Evolutionary conservation across 1,140 invertebrate genomes (phyloP).

Genomic region (Penaeus chinensis): DNA sequence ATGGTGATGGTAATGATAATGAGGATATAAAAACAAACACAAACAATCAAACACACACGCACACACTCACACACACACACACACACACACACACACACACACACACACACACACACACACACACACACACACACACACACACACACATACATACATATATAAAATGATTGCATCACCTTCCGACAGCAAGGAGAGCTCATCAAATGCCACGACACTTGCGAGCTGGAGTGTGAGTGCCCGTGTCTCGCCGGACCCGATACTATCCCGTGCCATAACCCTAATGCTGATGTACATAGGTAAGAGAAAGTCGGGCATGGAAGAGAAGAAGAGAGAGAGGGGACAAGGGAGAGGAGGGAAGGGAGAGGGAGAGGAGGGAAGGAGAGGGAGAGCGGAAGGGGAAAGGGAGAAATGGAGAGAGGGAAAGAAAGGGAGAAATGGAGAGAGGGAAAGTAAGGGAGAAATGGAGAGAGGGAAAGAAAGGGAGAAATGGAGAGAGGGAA

Average conservation of each 20-base stretch:
- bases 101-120: too few relatives aligned
- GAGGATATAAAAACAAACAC: too few relatives aligned
- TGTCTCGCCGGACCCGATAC: conserved; percentile 15
- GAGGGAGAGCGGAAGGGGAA: too few relatives aligned
- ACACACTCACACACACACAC: too few relatives aligned
- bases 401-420: neutral
- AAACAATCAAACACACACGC: too few relatives aligned
- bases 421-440: neutral
- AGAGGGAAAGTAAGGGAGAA: too few relatives aligned
- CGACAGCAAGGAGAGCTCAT: neutral
- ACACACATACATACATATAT: too few relatives aligned
- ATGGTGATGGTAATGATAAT: too few relatives aligned
- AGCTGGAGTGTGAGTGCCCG: conserved; percentile 29
- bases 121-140: too few relatives aligned
- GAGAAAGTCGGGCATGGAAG: neutral
- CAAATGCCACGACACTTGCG: conserved; percentile 19
- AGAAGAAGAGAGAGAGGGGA: neutral
- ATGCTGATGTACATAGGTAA: conserved; percentile 25
- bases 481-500: neutral
- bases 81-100: too few relatives aligned
- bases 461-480: too few relatives aligned
- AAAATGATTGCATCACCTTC: neutral
- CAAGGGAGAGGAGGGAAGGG: neutral
- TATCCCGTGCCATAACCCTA: neutral
- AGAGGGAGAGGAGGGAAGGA: neutral